Base-by-base conservation (phyloP, 2,888 invertebrate genomes). In the Leptopterna dolabrata region DNA sequence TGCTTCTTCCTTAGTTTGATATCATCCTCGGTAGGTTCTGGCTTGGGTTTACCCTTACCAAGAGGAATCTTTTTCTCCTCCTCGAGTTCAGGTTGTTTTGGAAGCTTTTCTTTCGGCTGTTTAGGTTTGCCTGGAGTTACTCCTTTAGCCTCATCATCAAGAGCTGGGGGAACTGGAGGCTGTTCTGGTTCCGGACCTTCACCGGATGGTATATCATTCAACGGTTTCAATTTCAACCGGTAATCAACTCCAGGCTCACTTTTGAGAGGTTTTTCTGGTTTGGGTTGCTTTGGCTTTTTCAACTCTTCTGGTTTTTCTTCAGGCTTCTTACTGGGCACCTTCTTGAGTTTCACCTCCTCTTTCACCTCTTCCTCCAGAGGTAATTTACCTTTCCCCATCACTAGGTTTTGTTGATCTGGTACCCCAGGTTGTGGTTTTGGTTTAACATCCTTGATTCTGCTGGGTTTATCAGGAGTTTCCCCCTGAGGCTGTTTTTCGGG, bases 381-480 rank as follows among this genome's bases (percentile, higher is more conserved):
- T 14, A 92, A 91, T 90, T 93, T 93, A 24, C 94, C 94, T 91
- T 94, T 93, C 4, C 93, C 93, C 55, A 93, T 91, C 82, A 92
- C 91, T 0, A 93, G 89, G 84, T 93, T 91, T 90, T 92, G 90
- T 86, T 92, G 87, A 89, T 91, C 90, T 88, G 92, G 92, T 90
- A 92, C 92, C 89, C 93, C 92, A 76, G 92, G 92, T 89, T 93
- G 92, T 82, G 91, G 91, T 90, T 92, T 19, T 78, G 89, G 88
- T 87, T 89, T 88, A 3, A 36, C 43, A 43, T 83, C 71, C 43
- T 83, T 83, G 13, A 14, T 9, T 43, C 27, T 63, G 7, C 0
- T n/a, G 0, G 83, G 83, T 84, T 90, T 90, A n/a, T 87, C 80
- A 9, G 87, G 86, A 19, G 29, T n/a, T 4, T 91, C 90, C 88